Conservation (phyloP, 2,797 vertebrate species). For the Meriones psammophilus region DNA sequence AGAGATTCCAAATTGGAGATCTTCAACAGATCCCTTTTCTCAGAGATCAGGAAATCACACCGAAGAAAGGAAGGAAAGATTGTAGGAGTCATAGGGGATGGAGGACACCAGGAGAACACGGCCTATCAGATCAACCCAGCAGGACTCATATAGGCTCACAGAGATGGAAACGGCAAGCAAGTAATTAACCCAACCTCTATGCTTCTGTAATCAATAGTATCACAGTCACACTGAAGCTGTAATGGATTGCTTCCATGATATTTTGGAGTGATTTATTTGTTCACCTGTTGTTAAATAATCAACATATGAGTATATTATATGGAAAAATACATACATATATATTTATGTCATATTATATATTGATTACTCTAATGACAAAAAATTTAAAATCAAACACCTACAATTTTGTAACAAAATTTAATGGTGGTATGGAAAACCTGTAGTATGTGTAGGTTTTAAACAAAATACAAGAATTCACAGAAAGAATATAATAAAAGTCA, state of each 20-base stretch:
- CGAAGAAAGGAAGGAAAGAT: background rate
- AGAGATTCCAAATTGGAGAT: background rate
- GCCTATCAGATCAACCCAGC: background rate
- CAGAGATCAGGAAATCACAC: background rate
- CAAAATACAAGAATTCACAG: background rate
- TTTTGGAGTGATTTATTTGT: too few relatives aligned
- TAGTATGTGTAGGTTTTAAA: background rate
- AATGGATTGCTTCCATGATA: background rate
- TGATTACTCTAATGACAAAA: conserved; percentile 80
- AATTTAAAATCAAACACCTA: conserved; percentile 50
- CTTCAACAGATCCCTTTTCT: background rate
- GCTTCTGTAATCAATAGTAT: background rate
- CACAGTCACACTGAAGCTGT: background rate
- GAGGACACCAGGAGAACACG: background rate
- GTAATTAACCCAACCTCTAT: background rate
- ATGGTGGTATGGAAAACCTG: conserved; percentile 19
- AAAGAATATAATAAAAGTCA: background rate
- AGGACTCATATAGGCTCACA: background rate
- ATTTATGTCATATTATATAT: background rate
- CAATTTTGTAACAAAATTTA: conserved; percentile 74
- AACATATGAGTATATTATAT: background rate
- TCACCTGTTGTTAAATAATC: background rate
- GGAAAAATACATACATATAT: background rate
- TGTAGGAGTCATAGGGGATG: background rate
- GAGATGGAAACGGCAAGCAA: background rate